Base-by-base conservation (phyloP, 2,797 vertebrate genomes). In the Distichodus sexfasciatus region DNA sequence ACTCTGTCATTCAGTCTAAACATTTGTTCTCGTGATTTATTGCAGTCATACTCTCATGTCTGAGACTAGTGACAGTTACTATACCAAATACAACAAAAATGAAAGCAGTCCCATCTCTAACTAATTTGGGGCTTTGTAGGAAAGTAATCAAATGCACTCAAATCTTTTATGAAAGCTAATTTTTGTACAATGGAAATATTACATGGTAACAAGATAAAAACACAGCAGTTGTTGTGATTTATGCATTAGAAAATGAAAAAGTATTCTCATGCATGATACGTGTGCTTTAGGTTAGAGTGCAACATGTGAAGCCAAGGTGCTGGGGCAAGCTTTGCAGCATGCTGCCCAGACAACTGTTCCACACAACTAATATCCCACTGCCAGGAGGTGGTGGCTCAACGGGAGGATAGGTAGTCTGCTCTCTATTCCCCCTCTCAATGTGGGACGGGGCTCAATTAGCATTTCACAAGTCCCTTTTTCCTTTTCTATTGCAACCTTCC, bases 381-480 rank as follows among this genome's bases (percentile, higher is more conserved):
- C 51, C 1, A 81, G 84, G 85, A 84, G 83, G 84, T 83, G 44
- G 81, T 84, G 77, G 74, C 66, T 81, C 78, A 81, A 77, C 83
- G 79, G 84, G 71, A 82, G 72, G 82, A 90, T 87, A 85, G 87
- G 87, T 88, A 79, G 65, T 31, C 19, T 66, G 48, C 85, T 85
- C 83, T 50, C 88, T 75, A 72, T 86, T 73, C 81, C 81, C 82
- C 59, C 38, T 81, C 91, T 93, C 89, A 93, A 93, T 93, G 87
- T 94, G 84, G 83, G 91, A 93, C 89, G 90, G 88, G 89, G 89
- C 84, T 86, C 92, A 93, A 90, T 91, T 92, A 92, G 92, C 93
- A 91, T 94, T 95, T 94, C 94, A 94, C 93, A 94, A 91, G 94
- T 90, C 88, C 87, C 89, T 87, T 88, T 82, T 90, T 91, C 90